A percentile compares a stretch with the other conserved stretches of the same genome.
Evolutionary conservation across 2,797 vertebrate species (phyloP).

Genomic region (Myiothlypis coronata): DNA sequence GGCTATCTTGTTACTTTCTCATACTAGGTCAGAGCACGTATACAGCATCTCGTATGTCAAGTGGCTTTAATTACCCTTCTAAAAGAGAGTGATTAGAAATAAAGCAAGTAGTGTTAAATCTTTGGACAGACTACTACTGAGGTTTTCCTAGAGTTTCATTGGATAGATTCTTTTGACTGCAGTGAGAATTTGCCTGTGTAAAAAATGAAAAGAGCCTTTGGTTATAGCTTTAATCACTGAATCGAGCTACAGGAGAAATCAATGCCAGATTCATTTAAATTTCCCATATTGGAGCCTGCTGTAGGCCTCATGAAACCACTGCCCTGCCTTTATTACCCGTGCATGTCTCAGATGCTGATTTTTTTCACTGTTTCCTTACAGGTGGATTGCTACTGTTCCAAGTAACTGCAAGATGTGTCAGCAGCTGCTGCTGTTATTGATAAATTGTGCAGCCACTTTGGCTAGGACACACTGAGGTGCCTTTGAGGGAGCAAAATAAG

Average conservation of each 20-base stretch:
- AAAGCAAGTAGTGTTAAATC: background rate
- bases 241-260: constrained; percentile 3
- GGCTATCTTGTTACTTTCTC: background rate
- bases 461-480: constrained; percentile 1
- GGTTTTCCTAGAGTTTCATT: background rate
- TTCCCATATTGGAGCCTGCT: background rate
- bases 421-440: constrained; percentile 20
- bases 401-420: background rate
- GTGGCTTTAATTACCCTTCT: constrained; percentile 1
- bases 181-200: background rate
- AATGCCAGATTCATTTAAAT: constrained; percentile 9
- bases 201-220: background rate
- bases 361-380: background rate
- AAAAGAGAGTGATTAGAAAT: background rate
- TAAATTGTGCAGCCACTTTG: background rate
- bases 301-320: background rate
- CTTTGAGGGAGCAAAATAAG: background rate
- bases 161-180: background rate
- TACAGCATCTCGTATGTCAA: background rate
- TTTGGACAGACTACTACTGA: background rate
- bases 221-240: constrained; percentile 27
- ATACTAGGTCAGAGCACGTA: background rate
- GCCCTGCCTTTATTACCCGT: background rate
- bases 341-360: background rate
- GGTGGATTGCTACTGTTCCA: background rate